Percentiles rank a stretch among this genome's conserved stretches.
Evolutionary conservation across 2,888 invertebrate species (phyloP).

Genomic region (Pherbina coryleti): DNA sequence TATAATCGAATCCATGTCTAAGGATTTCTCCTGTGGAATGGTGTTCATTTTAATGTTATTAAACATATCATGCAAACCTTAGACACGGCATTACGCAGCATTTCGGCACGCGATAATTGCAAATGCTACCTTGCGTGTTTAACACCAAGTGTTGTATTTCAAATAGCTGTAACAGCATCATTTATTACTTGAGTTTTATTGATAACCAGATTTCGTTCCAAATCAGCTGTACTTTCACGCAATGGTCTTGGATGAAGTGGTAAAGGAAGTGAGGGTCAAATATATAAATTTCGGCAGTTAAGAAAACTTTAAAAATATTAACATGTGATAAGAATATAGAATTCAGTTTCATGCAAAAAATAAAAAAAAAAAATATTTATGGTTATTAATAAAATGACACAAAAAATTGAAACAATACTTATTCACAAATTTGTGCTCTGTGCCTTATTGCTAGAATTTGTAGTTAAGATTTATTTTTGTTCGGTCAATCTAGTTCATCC

Average conservation of each 20-base stretch:
- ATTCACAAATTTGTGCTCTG: too few relatives aligned
- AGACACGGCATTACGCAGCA: constrained; percentile 1
- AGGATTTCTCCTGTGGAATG: background rate
- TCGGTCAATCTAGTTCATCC: too few relatives aligned
- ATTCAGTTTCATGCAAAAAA: too few relatives aligned
- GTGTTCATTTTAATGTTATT: background rate
- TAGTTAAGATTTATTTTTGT: too few relatives aligned
- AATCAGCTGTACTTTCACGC: constrained; percentile 32
- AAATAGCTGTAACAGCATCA: constrained; percentile 37
- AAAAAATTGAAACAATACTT: too few relatives aligned
- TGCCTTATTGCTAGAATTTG: too few relatives aligned
- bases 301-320: too few relatives aligned
- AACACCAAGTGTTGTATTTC: constrained; percentile 29
- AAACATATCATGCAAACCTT: constrained; percentile 10
- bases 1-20: too few relatives aligned
- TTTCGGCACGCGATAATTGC: constrained; percentile 28
- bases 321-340: too few relatives aligned
- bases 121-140: constrained; percentile 24
- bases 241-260: background rate
- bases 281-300: background rate
- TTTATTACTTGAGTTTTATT: constrained; percentile 16
- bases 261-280: background rate
- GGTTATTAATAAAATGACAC: too few relatives aligned
- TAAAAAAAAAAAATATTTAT: too few relatives aligned
- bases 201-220: background rate